Evolutionary conservation across 2,888 invertebrate species (phyloP), one percentile per base, ranked within the genome.

Genomic region (Tachina grossa): DNA sequence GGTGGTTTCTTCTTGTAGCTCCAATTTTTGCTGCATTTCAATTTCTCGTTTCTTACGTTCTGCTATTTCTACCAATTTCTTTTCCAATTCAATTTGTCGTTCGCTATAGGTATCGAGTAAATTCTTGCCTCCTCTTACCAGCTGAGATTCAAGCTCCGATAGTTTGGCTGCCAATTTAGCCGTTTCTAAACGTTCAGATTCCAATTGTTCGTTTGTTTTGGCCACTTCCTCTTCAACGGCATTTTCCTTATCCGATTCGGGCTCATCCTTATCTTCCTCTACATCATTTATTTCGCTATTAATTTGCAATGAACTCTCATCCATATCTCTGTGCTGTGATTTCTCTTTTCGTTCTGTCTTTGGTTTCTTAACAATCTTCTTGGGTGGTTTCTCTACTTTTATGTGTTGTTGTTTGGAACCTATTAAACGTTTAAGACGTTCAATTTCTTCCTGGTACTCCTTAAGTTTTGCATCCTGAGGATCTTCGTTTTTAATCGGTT

Each of bases 401-500:
- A 91, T 90, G 59, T 91, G 89, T 61, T 92, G 92, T 88, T 93
- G 93, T 63, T 94, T 93, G 1, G 93, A 92, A 0, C 91, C 91
- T 69, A 93, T 93, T 51, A 90, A 88, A 9, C 92, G 89, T 83
- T 94, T 94, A 87, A 96, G 94, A 10, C 97, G 94, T 89, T 96
- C 96, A 91, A 99, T 98, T 94, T 98, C 98, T 87, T 97, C 96
- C 92, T 99, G 99, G 93, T 98, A 98, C 92, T 99, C 97, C 90
- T 98, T 95, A 76, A 98, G 93, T 91, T 99, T 95, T 31, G 99
- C 99, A 93, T 99, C 99, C 93, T 99, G 99, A 51, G 99, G 99
- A 94, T 99, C 99, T 93, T 99, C 99, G 93, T 99, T 99, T 91
- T 99, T 97, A 88, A 97, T 96, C 22, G 99, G 99, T 93, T 98